A percentile compares a stretch with the other conserved stretches of the same genome.
These are phyloP conservation scores for Cartodere bifasciata DNA, from an alignment of 2,888 invertebrate species.

Conservation along the genomic window DNA sequence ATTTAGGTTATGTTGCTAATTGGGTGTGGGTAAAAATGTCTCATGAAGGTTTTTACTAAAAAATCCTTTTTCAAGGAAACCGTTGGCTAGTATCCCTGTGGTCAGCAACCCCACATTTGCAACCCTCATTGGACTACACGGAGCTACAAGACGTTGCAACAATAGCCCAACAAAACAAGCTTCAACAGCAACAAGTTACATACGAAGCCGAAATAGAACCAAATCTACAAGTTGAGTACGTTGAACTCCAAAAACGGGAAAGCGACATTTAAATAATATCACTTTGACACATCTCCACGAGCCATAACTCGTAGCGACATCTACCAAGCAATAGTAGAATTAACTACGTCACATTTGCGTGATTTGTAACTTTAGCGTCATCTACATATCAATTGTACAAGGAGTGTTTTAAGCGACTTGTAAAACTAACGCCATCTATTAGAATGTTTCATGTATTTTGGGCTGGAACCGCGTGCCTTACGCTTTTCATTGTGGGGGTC, in stretches of 20 bases:
- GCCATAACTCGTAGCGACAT: too few species aligned
- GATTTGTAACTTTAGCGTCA: too few species aligned
- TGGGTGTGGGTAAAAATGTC: too few species aligned
- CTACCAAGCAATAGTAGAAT: too few species aligned
- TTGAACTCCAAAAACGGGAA: slow-evolving; percentile 52
- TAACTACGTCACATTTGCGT: too few species aligned
- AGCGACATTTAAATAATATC: slow-evolving; percentile 64
- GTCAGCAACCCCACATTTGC: slow-evolving; percentile 72
- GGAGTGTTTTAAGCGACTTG: too few species aligned
- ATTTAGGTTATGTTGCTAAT: too few species aligned
- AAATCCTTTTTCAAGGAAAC: slow-evolving; percentile 54
- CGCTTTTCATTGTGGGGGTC: slow-evolving; percentile 54
- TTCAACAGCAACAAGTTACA: slow-evolving; percentile 20
- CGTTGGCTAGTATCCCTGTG: slow-evolving; percentile 76
- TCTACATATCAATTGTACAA: too few species aligned
- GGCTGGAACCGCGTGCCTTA: slow-evolving; percentile 62
- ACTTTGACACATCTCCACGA: too few species aligned
- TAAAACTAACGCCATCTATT: too few species aligned
- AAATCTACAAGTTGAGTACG: slow-evolving; percentile 19
- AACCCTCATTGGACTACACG: slow-evolving; percentile 66
- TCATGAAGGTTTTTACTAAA: too few species aligned
- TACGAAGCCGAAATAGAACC: slow-evolving; percentile 44
- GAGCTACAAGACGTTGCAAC: slow-evolving; percentile 48
- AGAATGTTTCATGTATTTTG: slow-evolving; percentile 55
- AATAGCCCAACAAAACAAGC: slow-evolving; percentile 29